Conservation (phyloP, 1,140 invertebrate genomes). For the Cataglyphis hispanica region DNA sequence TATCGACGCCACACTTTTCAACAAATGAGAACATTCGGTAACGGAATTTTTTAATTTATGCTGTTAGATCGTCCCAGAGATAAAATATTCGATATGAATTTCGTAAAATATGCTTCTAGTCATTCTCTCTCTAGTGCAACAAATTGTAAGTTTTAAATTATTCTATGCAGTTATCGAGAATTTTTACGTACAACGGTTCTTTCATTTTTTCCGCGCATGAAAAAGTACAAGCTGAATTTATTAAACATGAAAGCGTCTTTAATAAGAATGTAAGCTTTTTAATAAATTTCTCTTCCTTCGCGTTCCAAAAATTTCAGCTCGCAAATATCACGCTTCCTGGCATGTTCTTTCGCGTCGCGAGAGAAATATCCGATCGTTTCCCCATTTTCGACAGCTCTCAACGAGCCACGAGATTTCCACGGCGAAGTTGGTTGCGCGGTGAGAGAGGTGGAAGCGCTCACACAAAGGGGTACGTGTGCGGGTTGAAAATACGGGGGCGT, state of each 20-base stretch:
- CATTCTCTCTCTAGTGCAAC: not conserved
- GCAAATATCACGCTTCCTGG: slow-evolving; percentile 21
- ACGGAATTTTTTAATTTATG: slow-evolving; percentile 22
- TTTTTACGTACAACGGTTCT: not conserved
- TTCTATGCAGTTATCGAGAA: not conserved
- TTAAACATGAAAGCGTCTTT: not conserved
- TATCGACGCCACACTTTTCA: slow-evolving; percentile 3
- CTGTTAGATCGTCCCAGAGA: not conserved
- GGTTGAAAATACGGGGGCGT: slow-evolving; percentile 52
- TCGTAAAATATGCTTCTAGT: slow-evolving; percentile 7
- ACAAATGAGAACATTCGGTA: slow-evolving; percentile 22
- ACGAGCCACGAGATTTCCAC: slow-evolving; percentile 49
- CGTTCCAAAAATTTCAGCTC: not conserved
- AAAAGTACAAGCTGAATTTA: not conserved
- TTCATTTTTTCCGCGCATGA: not conserved
- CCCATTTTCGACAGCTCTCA: slow-evolving; percentile 43
- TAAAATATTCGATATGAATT: slow-evolving; percentile 32
- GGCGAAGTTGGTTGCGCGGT: not conserved
- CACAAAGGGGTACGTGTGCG: slow-evolving; percentile 71
- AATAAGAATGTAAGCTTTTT: not conserved
- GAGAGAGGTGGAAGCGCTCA: slow-evolving; percentile 37
- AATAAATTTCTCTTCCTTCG: slow-evolving; percentile 7
- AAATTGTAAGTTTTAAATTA: not conserved
- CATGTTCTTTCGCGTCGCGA: slow-evolving; percentile 3
- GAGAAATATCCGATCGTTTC: slow-evolving; percentile 53